Conservation (phyloP, 2,888 invertebrate species). For the Tubulanus polymorphus region DNA sequence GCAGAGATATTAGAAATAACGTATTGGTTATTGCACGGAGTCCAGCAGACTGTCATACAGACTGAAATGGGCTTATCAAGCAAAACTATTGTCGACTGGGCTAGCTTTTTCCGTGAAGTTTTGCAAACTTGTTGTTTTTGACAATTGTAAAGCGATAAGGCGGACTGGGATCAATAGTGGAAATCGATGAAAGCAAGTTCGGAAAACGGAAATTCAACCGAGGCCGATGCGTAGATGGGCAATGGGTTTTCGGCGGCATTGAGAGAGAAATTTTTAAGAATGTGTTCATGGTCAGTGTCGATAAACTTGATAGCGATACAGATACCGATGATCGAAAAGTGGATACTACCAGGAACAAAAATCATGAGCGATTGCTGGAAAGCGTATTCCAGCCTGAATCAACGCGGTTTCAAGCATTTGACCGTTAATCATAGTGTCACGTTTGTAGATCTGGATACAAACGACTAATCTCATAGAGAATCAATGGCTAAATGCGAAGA, state of each 20-base stretch:
- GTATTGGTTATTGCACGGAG: neutral
- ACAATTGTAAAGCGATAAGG: slow-evolving; percentile 10
- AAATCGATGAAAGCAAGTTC: slow-evolving; percentile 19
- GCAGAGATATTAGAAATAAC: neutral
- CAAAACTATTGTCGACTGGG: slow-evolving; percentile 16
- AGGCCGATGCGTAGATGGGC: slow-evolving; percentile 19
- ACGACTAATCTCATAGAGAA: slow-evolving; percentile 20
- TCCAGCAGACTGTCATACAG: neutral
- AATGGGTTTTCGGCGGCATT: slow-evolving; percentile 25
- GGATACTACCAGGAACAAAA: slow-evolving; percentile 21
- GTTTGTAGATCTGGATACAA: slow-evolving; percentile 23
- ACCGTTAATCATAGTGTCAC: slow-evolving; percentile 24
- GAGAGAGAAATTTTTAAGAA: slow-evolving; percentile 17
- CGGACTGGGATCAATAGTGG: slow-evolving; percentile 9
- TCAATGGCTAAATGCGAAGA: slow-evolving; percentile 6
- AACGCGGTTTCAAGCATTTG: slow-evolving; percentile 20
- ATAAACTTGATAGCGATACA: slow-evolving; percentile 13
- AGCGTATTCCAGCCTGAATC: slow-evolving; percentile 13
- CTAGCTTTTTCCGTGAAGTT: slow-evolving; percentile 15
- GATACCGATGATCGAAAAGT: slow-evolving; percentile 19
- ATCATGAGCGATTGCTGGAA: slow-evolving; percentile 20
- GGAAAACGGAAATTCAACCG: slow-evolving; percentile 18
- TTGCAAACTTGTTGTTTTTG: slow-evolving; percentile 4
- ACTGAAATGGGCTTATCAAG: neutral
- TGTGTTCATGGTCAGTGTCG: slow-evolving; percentile 19